A percentile compares a stretch with the other conserved stretches of the same genome.
These are phyloP conservation scores for Pteronotus mesoamericanus DNA, from an alignment of 2,797 vertebrate species.

Conservation along the genomic window DNA sequence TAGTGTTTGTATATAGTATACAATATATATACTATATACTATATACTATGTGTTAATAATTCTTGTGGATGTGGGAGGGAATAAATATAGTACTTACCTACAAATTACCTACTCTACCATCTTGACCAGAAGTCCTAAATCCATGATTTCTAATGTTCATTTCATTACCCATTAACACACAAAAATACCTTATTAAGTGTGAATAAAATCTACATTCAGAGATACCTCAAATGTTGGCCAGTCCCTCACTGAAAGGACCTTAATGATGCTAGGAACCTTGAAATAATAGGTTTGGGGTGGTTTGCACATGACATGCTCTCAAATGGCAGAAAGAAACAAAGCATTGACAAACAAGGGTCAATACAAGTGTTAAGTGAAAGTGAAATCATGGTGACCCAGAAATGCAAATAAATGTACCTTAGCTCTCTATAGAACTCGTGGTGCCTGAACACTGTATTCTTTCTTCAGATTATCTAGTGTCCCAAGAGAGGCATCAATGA, in stretches of 20 bases:
- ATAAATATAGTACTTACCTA: not conserved
- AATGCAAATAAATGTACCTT: not conserved
- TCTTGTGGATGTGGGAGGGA: not conserved
- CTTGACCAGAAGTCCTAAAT: not conserved
- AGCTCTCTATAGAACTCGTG: not conserved
- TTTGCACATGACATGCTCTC: constrained; percentile 26
- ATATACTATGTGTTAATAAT: no score
- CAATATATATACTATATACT: no score
- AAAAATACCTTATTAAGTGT: constrained; percentile 56
- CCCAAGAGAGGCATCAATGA: not conserved
- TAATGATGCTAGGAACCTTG: constrained; percentile 56
- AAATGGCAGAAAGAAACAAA: constrained; percentile 29
- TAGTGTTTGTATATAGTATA: no score
- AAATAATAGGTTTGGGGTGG: constrained; percentile 48
- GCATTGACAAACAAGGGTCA: constrained; percentile 56
- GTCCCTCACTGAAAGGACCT: constrained; percentile 48
- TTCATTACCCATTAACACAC: constrained; percentile 56
- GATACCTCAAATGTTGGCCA: constrained; percentile 50
- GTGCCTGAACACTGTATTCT: constrained; percentile 8
- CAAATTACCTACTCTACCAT: not conserved
- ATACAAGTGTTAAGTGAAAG: constrained; percentile 60
- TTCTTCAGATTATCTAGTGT: constrained; percentile 37
- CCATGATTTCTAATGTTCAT: constrained; percentile 1
- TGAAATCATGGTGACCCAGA: not conserved
- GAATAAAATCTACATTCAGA: constrained; percentile 61